Evolutionary conservation across 2,797 vertebrate genomes (phyloP).

Genomic region (Myripristis murdjan): DNA sequence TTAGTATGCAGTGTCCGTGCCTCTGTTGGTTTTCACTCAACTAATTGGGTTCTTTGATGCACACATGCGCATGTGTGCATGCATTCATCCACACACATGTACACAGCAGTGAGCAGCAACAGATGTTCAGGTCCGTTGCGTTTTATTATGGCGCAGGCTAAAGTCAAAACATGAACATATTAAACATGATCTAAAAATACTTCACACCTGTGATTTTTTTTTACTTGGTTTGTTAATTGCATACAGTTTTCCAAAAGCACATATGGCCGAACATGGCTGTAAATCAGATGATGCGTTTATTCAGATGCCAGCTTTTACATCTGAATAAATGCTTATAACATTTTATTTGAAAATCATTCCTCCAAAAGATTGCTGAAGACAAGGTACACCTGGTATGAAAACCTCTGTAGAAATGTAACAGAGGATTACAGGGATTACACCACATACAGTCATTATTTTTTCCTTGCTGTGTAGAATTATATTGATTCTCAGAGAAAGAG

Average conservation of each 20-base stretch:
- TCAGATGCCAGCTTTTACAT: conserved; percentile 32
- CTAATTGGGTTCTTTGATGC: conserved; percentile 69
- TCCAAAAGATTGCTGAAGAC: too few species aligned
- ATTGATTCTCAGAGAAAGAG: conserved; percentile 2
- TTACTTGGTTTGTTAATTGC: conserved; percentile 59
- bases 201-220: conserved; percentile 66
- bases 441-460: too few species aligned
- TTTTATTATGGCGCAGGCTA: conserved; percentile 47
- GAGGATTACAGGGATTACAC: too few species aligned
- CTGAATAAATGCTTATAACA: too few species aligned
- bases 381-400: too few species aligned
- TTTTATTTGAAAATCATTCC: too few species aligned
- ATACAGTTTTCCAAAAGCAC: conserved; percentile 44
- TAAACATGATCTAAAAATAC: conserved; percentile 59
- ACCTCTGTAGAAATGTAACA: too few species aligned
- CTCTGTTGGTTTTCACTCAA: conserved; percentile 53
- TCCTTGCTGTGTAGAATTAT: too few species aligned
- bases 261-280: conserved; percentile 30
- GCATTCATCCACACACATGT: neutral
- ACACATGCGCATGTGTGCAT: conserved; percentile 47
- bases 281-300: conserved; percentile 50
- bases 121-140: conserved; percentile 62
- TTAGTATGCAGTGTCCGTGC: conserved; percentile 65
- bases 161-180: conserved; percentile 55
- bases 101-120: conserved; percentile 44